These are phyloP conservation scores for Parambassis ranga DNA, from an alignment of 2,797 vertebrate species.

Conservation along the genomic window DNA sequence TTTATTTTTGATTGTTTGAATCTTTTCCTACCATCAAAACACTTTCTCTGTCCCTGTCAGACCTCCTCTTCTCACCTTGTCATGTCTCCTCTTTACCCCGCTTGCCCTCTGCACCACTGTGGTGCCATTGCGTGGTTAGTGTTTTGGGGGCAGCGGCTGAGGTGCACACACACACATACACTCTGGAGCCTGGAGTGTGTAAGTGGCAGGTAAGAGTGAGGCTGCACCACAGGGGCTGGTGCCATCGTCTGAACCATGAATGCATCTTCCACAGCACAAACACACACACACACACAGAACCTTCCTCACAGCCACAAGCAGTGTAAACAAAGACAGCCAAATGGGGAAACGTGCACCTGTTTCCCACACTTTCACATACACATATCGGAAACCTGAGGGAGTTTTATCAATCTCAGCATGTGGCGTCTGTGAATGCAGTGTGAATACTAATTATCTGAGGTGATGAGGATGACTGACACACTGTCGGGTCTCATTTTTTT, in stretches of 20 bases:
- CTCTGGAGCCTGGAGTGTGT: slow-evolving; percentile 9
- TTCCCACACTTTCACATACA: slow-evolving; percentile 23
- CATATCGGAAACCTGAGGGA: slow-evolving; percentile 41
- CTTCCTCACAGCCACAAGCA: slow-evolving; percentile 19
- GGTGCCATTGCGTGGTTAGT: background rate
- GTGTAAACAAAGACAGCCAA: slow-evolving; percentile 42
- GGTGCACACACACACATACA: slow-evolving; percentile 3
- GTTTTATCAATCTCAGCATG: slow-evolving; percentile 36
- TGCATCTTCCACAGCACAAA: slow-evolving; percentile 6
- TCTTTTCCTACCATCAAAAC: background rate
- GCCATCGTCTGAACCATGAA: slow-evolving; percentile 4
- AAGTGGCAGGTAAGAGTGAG: slow-evolving; percentile 35
- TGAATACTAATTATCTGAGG: slow-evolving; percentile 52
- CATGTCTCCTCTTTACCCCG: background rate
- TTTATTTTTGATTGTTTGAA: background rate
- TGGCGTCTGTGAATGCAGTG: slow-evolving; percentile 35
- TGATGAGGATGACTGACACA: slow-evolving; percentile 30
- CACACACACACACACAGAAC: background rate
- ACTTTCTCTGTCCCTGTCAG: background rate
- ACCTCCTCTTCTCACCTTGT: slow-evolving; percentile 3
- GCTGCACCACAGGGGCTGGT: slow-evolving; percentile 18
- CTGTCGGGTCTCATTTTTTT: background rate
- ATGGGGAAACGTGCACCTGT: slow-evolving; percentile 41
- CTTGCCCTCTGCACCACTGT: background rate
- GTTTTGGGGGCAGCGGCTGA: slow-evolving; percentile 9